Conservation (phyloP, 1,140 invertebrate species). For the Dendroctonus valens region DNA sequence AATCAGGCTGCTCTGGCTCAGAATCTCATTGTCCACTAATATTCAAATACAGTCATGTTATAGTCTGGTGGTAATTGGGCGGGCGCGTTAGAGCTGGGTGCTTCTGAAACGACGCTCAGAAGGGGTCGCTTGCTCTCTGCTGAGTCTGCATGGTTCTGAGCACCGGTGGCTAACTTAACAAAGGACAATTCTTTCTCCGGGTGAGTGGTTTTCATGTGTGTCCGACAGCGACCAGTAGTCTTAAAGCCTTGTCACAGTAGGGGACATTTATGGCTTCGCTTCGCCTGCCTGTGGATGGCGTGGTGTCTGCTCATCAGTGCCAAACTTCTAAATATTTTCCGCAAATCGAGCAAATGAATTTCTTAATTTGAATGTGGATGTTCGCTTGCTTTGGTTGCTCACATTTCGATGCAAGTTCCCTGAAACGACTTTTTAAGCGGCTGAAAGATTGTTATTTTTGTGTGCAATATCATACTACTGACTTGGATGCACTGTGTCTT, state of each 20-base stretch:
- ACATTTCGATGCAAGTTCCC: slow-evolving; percentile 36
- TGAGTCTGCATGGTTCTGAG: no score
- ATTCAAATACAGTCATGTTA: no score
- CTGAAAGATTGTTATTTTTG: neutral
- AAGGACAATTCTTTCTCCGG: slow-evolving; percentile 28
- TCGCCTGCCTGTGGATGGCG: slow-evolving; percentile 48
- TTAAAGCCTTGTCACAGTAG: slow-evolving; percentile 71
- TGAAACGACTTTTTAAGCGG: slow-evolving; percentile 27
- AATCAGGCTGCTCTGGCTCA: no score
- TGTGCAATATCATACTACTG: slow-evolving; percentile 16
- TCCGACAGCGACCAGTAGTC: slow-evolving; percentile 64
- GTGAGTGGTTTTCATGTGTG: slow-evolving; percentile 68
- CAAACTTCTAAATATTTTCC: slow-evolving; percentile 56
- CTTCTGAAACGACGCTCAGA: no score
- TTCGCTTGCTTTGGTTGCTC: slow-evolving; percentile 54
- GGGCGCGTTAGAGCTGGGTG: no score
- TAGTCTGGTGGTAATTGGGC: no score
- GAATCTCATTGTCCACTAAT: no score
- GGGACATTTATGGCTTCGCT: slow-evolving; percentile 54
- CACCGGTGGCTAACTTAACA: no score
- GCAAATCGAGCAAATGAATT: slow-evolving; percentile 58
- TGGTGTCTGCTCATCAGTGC: slow-evolving; percentile 54
- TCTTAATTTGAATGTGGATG: slow-evolving; percentile 56
- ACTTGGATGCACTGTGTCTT: slow-evolving; percentile 37
- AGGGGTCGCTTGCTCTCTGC: no score